These are phyloP conservation scores for Alauda arvensis DNA, from an alignment of 2,797 vertebrate species.

Conservation along the genomic window DNA sequence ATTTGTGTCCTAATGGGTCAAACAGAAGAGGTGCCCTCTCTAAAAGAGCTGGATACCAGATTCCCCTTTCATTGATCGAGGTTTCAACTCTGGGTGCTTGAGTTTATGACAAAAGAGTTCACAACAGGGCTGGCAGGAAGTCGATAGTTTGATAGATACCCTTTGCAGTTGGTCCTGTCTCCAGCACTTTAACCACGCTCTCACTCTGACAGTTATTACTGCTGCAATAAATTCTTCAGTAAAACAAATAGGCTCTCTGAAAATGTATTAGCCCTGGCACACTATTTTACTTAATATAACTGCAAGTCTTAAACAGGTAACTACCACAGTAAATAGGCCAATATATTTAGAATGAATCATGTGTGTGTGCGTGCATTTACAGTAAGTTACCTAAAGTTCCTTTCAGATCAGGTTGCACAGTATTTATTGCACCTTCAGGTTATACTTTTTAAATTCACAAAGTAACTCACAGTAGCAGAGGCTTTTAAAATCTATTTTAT, in stretches of 20 bases:
- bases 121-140: slow-evolving; percentile 85
- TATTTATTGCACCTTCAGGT: slow-evolving; percentile 44
- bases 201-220: slow-evolving; percentile 91
- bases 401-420: slow-evolving; percentile 11
- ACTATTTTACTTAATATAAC: slow-evolving; percentile 89
- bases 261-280: slow-evolving; percentile 85
- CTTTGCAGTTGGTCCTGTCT: slow-evolving; percentile 77
- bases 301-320: slow-evolving; percentile 79
- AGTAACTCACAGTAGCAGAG: slow-evolving; percentile 9
- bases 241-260: slow-evolving; percentile 74
- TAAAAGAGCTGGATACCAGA: slow-evolving; percentile 81
- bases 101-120: slow-evolving; percentile 90
- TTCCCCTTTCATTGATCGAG: slow-evolving; percentile 80
- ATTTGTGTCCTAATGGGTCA: slow-evolving; percentile 80
- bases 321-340: slow-evolving; percentile 71
- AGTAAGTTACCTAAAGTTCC: slow-evolving; percentile 38
- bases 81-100: slow-evolving; percentile 75
- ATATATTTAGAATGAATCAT: slow-evolving; percentile 69
- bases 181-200: slow-evolving; percentile 83
- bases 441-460: slow-evolving; percentile 38
- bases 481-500: slow-evolving; percentile 28
- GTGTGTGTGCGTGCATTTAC: slow-evolving; percentile 1
- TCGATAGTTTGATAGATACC: slow-evolving; percentile 87
- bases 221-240: slow-evolving; percentile 88
- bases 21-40: slow-evolving; percentile 80